Conservation (phyloP, 1,140 invertebrate species). For the Stratiolaelaps scimitus region DNA sequence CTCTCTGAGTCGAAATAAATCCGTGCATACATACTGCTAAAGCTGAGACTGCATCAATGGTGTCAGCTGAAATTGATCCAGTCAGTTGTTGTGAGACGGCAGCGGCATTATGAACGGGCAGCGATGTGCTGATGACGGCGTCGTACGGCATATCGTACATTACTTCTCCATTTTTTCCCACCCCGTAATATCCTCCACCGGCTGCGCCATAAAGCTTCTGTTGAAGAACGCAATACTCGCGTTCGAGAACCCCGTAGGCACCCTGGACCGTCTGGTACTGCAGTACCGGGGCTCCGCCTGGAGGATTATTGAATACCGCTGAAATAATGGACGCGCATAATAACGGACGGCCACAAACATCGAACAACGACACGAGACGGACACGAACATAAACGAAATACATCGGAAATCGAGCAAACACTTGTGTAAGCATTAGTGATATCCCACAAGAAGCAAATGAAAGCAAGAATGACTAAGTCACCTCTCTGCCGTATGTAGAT, state of each 20-base stretch:
- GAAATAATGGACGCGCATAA: neutral
- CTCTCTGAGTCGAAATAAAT: no score
- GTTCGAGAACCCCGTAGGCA: constrained; percentile 13
- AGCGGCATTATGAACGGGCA: neutral
- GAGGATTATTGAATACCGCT: constrained; percentile 25
- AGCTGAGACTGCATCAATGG: no score
- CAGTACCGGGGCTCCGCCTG: neutral
- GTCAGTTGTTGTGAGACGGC: neutral
- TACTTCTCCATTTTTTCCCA: constrained; percentile 11
- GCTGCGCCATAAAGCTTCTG: constrained; percentile 13
- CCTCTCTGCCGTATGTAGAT: no score
- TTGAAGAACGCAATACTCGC: constrained; percentile 20
- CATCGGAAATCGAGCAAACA: no score
- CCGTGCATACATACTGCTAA: no score
- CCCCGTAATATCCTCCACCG: constrained; percentile 21
- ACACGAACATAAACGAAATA: no score
- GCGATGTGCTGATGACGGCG: constrained; percentile 24
- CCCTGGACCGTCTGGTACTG: constrained; percentile 23
- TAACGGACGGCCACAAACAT: no score
- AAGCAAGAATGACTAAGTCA: no score
- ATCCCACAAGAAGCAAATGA: no score
- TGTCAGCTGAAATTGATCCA: no score
- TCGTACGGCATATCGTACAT: constrained; percentile 27
- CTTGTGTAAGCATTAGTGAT: no score
- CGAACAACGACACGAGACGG: no score